Conservation (phyloP, 1,140 invertebrate species). For the Eurytemora carolleeae region DNA sequence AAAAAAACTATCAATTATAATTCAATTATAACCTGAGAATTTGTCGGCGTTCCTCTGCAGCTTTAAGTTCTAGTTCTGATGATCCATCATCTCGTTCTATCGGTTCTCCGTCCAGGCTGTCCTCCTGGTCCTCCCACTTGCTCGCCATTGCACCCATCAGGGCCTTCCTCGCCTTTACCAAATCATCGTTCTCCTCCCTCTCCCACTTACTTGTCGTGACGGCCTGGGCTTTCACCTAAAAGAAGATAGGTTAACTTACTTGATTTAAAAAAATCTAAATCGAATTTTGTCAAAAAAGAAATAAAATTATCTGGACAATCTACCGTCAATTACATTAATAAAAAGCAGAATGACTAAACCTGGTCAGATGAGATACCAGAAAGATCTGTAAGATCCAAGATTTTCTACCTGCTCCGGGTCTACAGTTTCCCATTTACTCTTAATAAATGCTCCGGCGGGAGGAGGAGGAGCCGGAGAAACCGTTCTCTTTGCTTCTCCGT, state of each 20-base stretch:
- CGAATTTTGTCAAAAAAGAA: too few relatives aligned
- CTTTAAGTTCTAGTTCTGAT: background rate
- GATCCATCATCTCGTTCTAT: slow-evolving; percentile 9
- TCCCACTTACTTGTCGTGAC: slow-evolving; percentile 21
- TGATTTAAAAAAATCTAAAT: too few relatives aligned
- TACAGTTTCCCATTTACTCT: slow-evolving; percentile 87
- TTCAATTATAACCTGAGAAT: background rate
- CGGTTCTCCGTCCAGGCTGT: slow-evolving; percentile 14
- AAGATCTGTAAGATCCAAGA: slow-evolving; percentile 63
- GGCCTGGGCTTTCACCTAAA: slow-evolving; percentile 16
- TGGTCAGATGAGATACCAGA: too few relatives aligned
- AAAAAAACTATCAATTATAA: background rate
- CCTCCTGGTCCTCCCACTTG: slow-evolving; percentile 15
- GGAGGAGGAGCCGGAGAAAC: slow-evolving; percentile 30
- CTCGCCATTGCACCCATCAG: slow-evolving; percentile 18
- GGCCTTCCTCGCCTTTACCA: slow-evolving; percentile 15
- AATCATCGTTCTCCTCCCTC: slow-evolving; percentile 17
- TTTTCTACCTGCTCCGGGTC: slow-evolving; percentile 65
- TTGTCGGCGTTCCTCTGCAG: background rate
- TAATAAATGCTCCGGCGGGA: slow-evolving; percentile 38
- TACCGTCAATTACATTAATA: too few relatives aligned
- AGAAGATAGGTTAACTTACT: too few relatives aligned
- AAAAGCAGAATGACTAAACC: too few relatives aligned
- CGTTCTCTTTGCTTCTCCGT: slow-evolving; percentile 21
- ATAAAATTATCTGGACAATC: too few relatives aligned